Base-by-base conservation (phyloP, 2,797 vertebrate species). In the Acanthornis magna region DNA sequence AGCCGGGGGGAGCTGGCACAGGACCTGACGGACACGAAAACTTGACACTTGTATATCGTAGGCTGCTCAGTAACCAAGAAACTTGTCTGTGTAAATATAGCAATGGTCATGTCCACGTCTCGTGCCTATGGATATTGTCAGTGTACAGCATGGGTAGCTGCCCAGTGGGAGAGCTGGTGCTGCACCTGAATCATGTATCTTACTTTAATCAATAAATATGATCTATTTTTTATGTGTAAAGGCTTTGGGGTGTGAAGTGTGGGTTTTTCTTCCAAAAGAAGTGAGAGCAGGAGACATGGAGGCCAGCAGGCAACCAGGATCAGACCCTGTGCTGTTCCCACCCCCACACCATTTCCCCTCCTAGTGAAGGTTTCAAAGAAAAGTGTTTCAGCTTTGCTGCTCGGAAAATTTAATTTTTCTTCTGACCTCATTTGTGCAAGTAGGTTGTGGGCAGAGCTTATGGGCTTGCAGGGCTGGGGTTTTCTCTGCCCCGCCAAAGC, bases 181-280 rank as follows among this genome's bases (percentile, higher is more conserved):
- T 93, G 51, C 93, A 82, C 70, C 29, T 27, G 13, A 78, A 95
- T 97, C 67, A 30, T 95, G 89, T 97, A 90, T 96, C 96, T 90
- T 97, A 93, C 90, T 84, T 58, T 78, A 91, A 95, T 97, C 97
- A 98, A 97, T 98, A 98, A 98, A 98, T 96, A 87, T 54, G 34
- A 93, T 96, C 79, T 97, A 94, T 96, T 98, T 98, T 97, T 96
- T 97, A 96, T 34, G 83, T 97, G 92, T 91, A 88, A 95, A 43
- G 12, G 53, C 45, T 91, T n/a, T 36, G n/a, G 21, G 15, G 48
- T 68, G 83, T 85, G 80, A 93, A 80, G 36, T 68, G 14, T 36
- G 19, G 3, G 1, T 15, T 82, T 85, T 18, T 83, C 13, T 62
- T 57, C 45, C 36, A 11, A 3, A 17, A 61, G 32, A 47, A 47